A percentile compares a stretch with the other conserved stretches of the same genome.
Conservation (phyloP, 2,113 vertebrate genomes). For the Carollia perspicillata region DNA sequence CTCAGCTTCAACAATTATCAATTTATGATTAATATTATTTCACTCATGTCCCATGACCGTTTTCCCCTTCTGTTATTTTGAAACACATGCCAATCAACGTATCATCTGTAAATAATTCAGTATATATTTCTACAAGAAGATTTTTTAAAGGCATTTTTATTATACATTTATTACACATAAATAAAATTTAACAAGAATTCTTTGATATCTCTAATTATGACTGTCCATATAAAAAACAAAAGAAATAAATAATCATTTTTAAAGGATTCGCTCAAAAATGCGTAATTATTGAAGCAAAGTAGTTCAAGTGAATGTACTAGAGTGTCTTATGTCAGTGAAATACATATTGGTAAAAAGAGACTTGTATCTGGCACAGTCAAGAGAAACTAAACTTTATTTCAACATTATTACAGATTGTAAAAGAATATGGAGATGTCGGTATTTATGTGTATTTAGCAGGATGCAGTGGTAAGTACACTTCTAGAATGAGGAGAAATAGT, state of each 20-base stretch:
- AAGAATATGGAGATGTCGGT: constrained; percentile 88
- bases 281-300: background rate
- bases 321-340: background rate
- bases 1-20: background rate
- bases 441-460: constrained; percentile 88
- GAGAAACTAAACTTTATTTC: constrained; percentile 71
- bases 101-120: background rate
- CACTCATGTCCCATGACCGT: background rate
- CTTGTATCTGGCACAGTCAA: background rate
- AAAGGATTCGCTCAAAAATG: background rate
- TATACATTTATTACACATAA: background rate
- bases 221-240: background rate
- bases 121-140: background rate
- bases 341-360: background rate
- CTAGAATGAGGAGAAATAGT: constrained; percentile 15
- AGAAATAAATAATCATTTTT: constrained; percentile 10
- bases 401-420: constrained; percentile 88
- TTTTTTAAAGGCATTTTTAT: background rate
- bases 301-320: background rate
- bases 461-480: constrained; percentile 87
- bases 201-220: background rate
- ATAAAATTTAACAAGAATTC: background rate
- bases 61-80: background rate
- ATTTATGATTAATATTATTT: background rate
- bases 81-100: background rate